Evolutionary conservation across 2,888 invertebrate genomes (phyloP).

Genomic region (Ophion slaviceki): DNA sequence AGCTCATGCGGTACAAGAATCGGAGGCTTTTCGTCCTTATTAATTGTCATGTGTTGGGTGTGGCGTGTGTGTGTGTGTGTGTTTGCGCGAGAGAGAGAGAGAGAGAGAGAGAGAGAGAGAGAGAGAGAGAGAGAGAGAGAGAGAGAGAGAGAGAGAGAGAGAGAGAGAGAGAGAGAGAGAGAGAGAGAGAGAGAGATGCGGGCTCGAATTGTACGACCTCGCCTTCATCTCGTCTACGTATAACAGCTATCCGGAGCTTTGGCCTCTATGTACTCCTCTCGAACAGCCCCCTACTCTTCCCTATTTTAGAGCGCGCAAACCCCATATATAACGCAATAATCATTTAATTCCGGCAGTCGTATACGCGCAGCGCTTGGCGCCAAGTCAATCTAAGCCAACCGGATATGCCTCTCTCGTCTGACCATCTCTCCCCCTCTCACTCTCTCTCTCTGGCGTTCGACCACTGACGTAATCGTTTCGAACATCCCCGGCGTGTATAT

Average conservation of each 20-base stretch:
- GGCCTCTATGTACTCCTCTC: not conserved
- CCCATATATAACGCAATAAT: constrained; percentile 81
- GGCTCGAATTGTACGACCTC: constrained; percentile 14
- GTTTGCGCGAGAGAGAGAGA: too few species aligned
- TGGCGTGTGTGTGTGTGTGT: not conserved
- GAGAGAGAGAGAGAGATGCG: constrained; percentile 1
- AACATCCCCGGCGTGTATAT: constrained; percentile 40
- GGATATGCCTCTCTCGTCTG: constrained; percentile 82
- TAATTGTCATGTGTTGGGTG: not conserved
- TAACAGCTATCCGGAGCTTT: too few species aligned
- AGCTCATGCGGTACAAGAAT: not conserved
- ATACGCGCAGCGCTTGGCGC: constrained; percentile 82
- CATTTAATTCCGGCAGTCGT: constrained; percentile 83
- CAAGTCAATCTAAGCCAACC: constrained; percentile 83
- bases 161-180: not conserved
- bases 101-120: too few species aligned
- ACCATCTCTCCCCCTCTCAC: constrained; percentile 32
- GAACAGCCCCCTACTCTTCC: not conserved
- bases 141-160: not conserved
- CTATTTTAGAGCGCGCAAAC: constrained; percentile 59
- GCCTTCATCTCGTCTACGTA: too few species aligned
- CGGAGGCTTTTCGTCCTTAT: not conserved
- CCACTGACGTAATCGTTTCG: constrained; percentile 77
- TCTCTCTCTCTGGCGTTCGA: constrained; percentile 70
- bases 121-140: too few species aligned